Conservation (phyloP, 2,888 invertebrate species). For the Phyto melanocephala region DNA sequence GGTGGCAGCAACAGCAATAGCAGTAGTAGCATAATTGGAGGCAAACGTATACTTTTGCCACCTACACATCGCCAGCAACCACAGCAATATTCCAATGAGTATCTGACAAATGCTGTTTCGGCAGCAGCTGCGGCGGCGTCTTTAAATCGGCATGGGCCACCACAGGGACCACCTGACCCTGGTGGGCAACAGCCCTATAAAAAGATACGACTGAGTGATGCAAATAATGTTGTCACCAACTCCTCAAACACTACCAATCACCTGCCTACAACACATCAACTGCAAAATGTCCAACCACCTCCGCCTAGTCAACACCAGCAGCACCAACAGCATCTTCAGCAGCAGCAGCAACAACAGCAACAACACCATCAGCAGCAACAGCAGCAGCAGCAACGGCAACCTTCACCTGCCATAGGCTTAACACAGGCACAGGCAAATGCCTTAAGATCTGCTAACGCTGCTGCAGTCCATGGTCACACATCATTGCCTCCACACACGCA, state of each 20-base stretch:
- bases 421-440: conserved; percentile 57
- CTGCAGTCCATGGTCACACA: conserved; percentile 45
- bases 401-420: conserved; percentile 46
- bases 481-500: conserved; percentile 60
- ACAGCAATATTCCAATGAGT: conserved; percentile 77
- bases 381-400: conserved; percentile 61
- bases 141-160: conserved; percentile 65
- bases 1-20: conserved; percentile 49
- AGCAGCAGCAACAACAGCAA: conserved; percentile 68
- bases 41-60: conserved; percentile 72
- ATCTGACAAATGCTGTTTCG: conserved; percentile 76
- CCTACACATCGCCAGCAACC: conserved; percentile 71
- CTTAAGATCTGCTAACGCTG: conserved; percentile 41
- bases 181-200: conserved; percentile 77
- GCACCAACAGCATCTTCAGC: conserved; percentile 58
- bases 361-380: conserved; percentile 68
- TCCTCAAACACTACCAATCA: conserved; percentile 71
- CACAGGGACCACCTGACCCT: conserved; percentile 77
- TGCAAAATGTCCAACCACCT: conserved; percentile 79
- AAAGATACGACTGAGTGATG: conserved; percentile 75
- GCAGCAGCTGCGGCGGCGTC: conserved; percentile 73
- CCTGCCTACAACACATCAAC: conserved; percentile 79
- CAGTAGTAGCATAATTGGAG: conserved; percentile 70
- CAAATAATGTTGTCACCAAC: conserved; percentile 67
- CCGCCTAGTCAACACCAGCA: conserved; percentile 78